These are phyloP conservation scores for Hirtodrosophila alboralis DNA, from an alignment of 2,888 invertebrate genomes.

Conservation along the genomic window DNA sequence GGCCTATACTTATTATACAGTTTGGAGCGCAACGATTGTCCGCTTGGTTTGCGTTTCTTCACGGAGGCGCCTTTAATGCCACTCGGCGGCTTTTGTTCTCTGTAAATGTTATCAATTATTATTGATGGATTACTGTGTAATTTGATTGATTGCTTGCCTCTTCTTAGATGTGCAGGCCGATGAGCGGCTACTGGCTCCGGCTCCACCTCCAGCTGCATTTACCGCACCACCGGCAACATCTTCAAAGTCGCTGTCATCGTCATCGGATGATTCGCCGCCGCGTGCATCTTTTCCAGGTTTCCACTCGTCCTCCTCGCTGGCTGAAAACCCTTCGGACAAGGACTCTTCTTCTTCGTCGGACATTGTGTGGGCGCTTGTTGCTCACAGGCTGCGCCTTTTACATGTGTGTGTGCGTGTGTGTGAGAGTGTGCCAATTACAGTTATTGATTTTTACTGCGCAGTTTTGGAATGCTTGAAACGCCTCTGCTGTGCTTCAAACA, in stretches of 20 bases:
- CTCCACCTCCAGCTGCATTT: constrained; percentile 12
- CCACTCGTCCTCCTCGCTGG: constrained; percentile 84
- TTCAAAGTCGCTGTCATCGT: constrained; percentile 82
- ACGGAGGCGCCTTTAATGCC: constrained; percentile 71
- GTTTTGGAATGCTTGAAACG: constrained; percentile 40
- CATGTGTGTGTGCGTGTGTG: constrained; percentile 55
- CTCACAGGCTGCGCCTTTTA: constrained; percentile 55
- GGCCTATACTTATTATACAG: constrained; percentile 81
- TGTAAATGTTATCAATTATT: constrained; percentile 24
- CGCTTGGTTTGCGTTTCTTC: constrained; percentile 75
- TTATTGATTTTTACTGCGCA: constrained; percentile 78
- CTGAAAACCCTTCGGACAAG: constrained; percentile 82
- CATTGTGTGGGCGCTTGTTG: constrained; percentile 82
- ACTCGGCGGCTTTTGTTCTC: constrained; percentile 65
- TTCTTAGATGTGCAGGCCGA: constrained; percentile 44
- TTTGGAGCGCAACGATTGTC: constrained; percentile 77
- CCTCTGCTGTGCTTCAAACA: background rate
- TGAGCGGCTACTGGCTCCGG: constrained; percentile 51
- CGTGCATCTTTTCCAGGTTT: constrained; percentile 71
- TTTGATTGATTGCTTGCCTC: constrained; percentile 45
- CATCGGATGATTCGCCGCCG: constrained; percentile 82
- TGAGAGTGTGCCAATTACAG: constrained; percentile 54
- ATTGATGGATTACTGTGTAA: too few relatives aligned
- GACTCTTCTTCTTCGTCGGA: constrained; percentile 82
- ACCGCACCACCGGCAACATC: constrained; percentile 45